Evolutionary conservation across 1,140 invertebrate species (phyloP), one percentile per base, ranked within the genome.

Genomic region (Papilio machaon): DNA sequence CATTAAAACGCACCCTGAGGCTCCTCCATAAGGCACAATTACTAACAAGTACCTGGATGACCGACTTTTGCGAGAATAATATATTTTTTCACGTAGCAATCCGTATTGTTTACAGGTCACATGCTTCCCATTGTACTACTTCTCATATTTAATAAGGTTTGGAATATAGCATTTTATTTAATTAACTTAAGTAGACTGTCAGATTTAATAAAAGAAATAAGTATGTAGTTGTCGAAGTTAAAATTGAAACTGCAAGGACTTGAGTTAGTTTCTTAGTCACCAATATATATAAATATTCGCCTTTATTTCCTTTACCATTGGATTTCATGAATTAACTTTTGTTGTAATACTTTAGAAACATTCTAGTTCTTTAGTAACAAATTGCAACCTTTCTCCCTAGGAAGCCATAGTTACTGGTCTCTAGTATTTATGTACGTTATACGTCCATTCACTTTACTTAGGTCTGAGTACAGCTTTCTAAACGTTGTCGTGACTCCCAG

Each of bases 1-100:
- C 74, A 76, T 76, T 76, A 76, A 76, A 76, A 19, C 19, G 46
- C 46, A 76, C 74, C 74, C 74, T 11, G 74, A 47, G 47, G 74
- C 46, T 49, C n/a, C 35, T n/a, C 74, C 43, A 46, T 49, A 76
- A 10, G 74, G 43, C 23, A 52, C 74, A 76, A 76, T 76, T 76
- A 54, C 74, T 74, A 19, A 46, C 46, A 52, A 49, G 74, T 76
- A 76, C 74, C 74, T 76, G 74, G 74, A 52, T 76, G 74, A 76
- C 74, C 74, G 74, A 76, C 43, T 49, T 75, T 75, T 30, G 74
- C 74, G 43, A 19, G 73, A 52, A 52, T 49, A 54, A 23, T 76
- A 52, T 70, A 64, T 30, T 70, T 70, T 76, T 74, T 74, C 46
- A 74, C 73, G 43, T 74, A 70, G 73, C 73, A 46, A 23, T 19